Percentiles rank a stretch among this genome's conserved stretches.
phyloP scores from a whole-genome alignment of 2,113 vertebrate genomes.

The Meriones unguiculatus region DNA sequence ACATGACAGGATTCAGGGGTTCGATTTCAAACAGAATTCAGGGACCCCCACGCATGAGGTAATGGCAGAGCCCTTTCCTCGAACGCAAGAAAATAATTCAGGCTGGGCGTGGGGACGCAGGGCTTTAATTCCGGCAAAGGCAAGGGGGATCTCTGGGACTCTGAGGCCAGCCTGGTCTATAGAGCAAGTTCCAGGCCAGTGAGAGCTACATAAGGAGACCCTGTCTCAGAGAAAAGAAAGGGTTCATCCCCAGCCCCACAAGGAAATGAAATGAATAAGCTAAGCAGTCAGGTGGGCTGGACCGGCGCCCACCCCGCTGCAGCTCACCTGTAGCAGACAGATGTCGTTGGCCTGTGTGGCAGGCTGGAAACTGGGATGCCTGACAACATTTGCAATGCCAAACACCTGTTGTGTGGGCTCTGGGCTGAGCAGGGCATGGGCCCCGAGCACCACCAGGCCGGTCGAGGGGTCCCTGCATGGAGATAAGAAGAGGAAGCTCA shows the following conservation, averaged over 20 bases:
- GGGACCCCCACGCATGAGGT: not conserved
- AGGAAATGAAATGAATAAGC: not conserved
- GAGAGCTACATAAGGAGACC: not conserved
- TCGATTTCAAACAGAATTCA: not conserved
- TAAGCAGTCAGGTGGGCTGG: not conserved
- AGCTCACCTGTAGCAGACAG: conserved; percentile 84
- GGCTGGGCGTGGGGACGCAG: not conserved
- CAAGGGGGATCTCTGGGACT: not conserved
- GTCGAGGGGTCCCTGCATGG: conserved; percentile 16
- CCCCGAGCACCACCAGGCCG: conserved; percentile 81
- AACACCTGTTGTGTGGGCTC: conserved; percentile 85
- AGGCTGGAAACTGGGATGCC: conserved; percentile 77
- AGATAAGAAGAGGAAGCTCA: not conserved
- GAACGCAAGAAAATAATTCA: not conserved
- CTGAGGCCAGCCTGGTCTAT: not conserved
- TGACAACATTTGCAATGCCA: conserved; percentile 42
- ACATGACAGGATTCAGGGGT: not conserved
- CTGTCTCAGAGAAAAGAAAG: not conserved
- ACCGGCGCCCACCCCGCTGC: not conserved
- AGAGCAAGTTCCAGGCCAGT: not conserved
- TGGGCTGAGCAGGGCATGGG: conserved; percentile 69
- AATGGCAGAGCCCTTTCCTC: not conserved
- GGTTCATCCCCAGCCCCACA: not conserved
- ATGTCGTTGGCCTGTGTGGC: conserved; percentile 74
- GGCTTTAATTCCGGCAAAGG: not conserved